phyloP scores from a whole-genome alignment of 1,140 invertebrate genomes.

The Brachionus rotundiformis region DNA sequence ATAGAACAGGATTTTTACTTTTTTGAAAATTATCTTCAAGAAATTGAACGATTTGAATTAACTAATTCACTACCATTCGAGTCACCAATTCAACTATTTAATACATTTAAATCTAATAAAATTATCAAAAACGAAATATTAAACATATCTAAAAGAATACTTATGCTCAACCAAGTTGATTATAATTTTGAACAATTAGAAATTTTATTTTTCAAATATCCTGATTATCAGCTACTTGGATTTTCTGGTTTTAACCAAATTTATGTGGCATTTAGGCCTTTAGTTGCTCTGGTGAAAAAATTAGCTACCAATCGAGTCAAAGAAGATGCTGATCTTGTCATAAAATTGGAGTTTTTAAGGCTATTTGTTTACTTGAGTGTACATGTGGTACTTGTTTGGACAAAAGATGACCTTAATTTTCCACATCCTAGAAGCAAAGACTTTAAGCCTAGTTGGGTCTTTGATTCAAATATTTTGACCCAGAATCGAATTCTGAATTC shows the following conservation, averaged over 20 bases:
- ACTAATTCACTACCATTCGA: not conserved
- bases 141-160: not conserved
- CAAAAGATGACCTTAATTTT: not conserved
- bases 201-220: not conserved
- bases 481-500: not conserved
- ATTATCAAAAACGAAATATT: not conserved
- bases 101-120: not conserved
- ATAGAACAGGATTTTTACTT: not conserved
- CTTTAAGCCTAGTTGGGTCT: not conserved
- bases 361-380: not conserved
- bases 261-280: not conserved
- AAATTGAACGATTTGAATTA: not conserved
- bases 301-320: not conserved
- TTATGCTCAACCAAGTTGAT: not conserved
- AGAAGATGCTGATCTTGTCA: not conserved
- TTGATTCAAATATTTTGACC: not conserved
- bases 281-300: not conserved
- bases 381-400: not conserved
- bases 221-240: not conserved
- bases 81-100: not conserved
- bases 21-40: not conserved
- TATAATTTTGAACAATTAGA: not conserved
- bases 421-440: not conserved
- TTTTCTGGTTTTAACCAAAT: not conserved
- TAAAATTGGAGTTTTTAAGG: not conserved